Conservation (phyloP, 2,888 invertebrate genomes). For the Trachelus troglodyta region DNA sequence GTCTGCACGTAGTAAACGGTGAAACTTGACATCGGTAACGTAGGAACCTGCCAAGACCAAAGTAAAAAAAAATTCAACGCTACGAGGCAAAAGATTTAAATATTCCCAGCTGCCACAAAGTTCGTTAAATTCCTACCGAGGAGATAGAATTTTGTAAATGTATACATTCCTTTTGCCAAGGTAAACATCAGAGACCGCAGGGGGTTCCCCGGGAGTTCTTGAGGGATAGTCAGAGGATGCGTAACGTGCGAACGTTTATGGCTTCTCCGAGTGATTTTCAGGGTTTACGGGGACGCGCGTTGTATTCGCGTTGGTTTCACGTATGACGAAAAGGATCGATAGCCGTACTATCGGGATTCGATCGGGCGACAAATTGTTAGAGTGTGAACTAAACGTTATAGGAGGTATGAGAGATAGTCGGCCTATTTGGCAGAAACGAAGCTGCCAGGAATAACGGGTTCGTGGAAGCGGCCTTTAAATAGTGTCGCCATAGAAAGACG, state of each 20-base stretch:
- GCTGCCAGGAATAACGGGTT: conserved; percentile 35
- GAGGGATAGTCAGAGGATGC: not conserved
- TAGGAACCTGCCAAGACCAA: not conserved
- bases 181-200: not conserved
- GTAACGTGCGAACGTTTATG: not conserved
- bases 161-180: not conserved
- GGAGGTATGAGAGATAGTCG: conserved; percentile 24
- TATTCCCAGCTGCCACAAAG: not conserved
- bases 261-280: not conserved
- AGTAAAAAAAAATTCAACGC: not conserved
- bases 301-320: not conserved
- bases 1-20: not conserved
- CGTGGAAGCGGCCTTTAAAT: conserved; percentile 42
- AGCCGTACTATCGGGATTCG: not conserved
- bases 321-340: not conserved
- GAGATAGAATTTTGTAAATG: not conserved
- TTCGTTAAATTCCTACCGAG: not conserved
- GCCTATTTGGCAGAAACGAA: conserved; percentile 51
- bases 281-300: not conserved
- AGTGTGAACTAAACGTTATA: conserved; percentile 4
- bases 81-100: not conserved
- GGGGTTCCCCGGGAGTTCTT: not conserved
- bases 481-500: conserved; percentile 18
- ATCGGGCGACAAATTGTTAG: not conserved
- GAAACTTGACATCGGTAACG: not conserved